Evolutionary conservation across 1,140 invertebrate genomes (phyloP).

Genomic region (Protaetia brevitarsis): DNA sequence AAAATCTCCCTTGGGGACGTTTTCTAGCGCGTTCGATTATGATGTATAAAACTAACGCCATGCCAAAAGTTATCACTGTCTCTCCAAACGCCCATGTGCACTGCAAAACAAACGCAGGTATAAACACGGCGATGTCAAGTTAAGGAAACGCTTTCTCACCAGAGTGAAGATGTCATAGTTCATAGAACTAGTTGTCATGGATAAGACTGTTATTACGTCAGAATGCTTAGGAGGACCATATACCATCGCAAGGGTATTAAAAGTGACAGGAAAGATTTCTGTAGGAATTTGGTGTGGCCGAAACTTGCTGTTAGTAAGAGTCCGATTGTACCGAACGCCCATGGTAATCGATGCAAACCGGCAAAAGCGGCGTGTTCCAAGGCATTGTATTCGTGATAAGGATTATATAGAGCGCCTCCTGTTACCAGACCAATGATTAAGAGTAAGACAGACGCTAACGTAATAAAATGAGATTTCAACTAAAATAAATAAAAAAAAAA

Average conservation of each 20-base stretch:
- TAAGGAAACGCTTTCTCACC: neutral
- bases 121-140: neutral
- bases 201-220: conserved; percentile 53
- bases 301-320: conserved; percentile 51
- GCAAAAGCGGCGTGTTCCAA: conserved; percentile 57
- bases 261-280: conserved; percentile 49
- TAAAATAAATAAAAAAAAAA: conserved; percentile 21
- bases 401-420: conserved; percentile 48
- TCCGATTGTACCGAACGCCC: conserved; percentile 53
- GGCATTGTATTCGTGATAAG: conserved; percentile 49
- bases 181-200: conserved; percentile 41
- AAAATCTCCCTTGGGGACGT: conserved; percentile 44
- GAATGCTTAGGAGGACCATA: conserved; percentile 69
- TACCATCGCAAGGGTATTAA: conserved; percentile 68
- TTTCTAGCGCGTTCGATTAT: conserved; percentile 53
- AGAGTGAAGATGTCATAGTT: neutral
- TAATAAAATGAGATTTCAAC: conserved; percentile 26
- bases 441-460: conserved; percentile 33
- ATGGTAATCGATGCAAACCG: conserved; percentile 55
- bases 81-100: conserved; percentile 42
- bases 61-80: conserved; percentile 46
- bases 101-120: conserved; percentile 32
- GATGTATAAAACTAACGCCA: conserved; percentile 49
- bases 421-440: conserved; percentile 45
- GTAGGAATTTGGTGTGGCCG: conserved; percentile 41